phyloP scores from a whole-genome alignment of 1,140 invertebrate genomes.

The Patella vulgata region DNA sequence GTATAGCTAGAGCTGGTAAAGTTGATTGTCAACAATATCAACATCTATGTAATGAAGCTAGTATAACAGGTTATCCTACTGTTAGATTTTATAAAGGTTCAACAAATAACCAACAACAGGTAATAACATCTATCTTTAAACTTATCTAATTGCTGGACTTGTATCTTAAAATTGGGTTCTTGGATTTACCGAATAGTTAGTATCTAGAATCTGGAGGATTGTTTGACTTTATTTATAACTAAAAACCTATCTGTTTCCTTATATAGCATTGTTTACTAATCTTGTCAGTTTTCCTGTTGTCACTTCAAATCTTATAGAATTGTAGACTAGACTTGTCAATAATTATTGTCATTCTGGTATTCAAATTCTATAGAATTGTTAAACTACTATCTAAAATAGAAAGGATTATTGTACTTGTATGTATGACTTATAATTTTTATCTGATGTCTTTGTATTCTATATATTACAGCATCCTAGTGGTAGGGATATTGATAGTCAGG shows the following conservation, averaged over 20 bases:
- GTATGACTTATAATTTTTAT: not conserved
- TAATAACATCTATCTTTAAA: constrained; percentile 2
- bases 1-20: constrained; percentile 70
- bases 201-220: not conserved
- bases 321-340: not conserved
- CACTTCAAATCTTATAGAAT: not conserved
- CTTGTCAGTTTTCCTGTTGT: not conserved
- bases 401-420: not conserved
- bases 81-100: constrained; percentile 67
- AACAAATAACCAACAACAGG: constrained; percentile 17
- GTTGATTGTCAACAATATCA: constrained; percentile 71
- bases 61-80: constrained; percentile 71
- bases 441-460: not conserved
- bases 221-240: not conserved
- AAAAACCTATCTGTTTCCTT: not conserved
- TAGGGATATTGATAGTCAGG: constrained; percentile 44
- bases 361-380: not conserved
- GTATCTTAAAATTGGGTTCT: not conserved
- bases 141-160: not conserved
- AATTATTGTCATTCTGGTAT: not conserved
- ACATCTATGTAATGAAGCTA: constrained; percentile 67
- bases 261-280: not conserved
- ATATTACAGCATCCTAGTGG: constrained; percentile 43
- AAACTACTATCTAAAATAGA: not conserved
- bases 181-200: not conserved